A percentile compares a stretch with the other conserved stretches of the same genome.
phyloP scores from a whole-genome alignment of 2,888 invertebrate species.

The Tetragonula carbonaria region DNA sequence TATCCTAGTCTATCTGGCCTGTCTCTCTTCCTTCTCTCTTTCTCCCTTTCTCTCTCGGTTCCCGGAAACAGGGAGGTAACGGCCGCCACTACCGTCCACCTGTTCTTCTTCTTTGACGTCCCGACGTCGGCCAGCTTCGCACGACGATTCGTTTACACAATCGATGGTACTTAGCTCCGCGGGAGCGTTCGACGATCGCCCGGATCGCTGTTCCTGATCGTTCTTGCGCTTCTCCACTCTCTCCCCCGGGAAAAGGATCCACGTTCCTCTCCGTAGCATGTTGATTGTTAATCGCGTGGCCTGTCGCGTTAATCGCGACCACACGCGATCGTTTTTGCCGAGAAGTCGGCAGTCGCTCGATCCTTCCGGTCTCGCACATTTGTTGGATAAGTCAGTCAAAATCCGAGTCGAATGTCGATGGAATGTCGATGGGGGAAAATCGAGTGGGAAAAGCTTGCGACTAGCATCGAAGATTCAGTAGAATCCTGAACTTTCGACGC shows the following conservation, averaged over 20 bases:
- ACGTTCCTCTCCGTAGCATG: neutral
- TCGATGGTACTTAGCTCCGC: conserved; percentile 41
- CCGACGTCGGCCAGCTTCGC: conserved; percentile 27
- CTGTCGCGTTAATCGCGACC: neutral
- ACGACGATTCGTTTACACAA: conserved; percentile 61
- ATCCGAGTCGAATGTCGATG: too few relatives aligned
- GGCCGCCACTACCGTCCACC: conserved; percentile 68
- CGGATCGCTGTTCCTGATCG: neutral
- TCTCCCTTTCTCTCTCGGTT: conserved; percentile 31
- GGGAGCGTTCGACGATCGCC: neutral
- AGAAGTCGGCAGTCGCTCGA: too few relatives aligned
- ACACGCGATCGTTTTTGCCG: neutral
- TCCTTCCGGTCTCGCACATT: neutral
- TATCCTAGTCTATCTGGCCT: conserved; percentile 41
- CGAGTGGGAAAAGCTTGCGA: too few relatives aligned
- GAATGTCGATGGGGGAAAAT: too few relatives aligned
- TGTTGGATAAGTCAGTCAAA: neutral
- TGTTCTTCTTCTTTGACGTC: conserved; percentile 64
- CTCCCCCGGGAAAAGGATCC: conserved; percentile 12
- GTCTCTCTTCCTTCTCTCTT: conserved; percentile 23
- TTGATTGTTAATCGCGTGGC: neutral
- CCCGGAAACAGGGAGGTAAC: conserved; percentile 71
- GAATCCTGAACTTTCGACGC: neutral
- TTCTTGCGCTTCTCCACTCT: conserved; percentile 1
- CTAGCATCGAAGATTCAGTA: neutral